Evolutionary conservation across 2,113 vertebrate species (phyloP).

Genomic region (Mola mola): DNA sequence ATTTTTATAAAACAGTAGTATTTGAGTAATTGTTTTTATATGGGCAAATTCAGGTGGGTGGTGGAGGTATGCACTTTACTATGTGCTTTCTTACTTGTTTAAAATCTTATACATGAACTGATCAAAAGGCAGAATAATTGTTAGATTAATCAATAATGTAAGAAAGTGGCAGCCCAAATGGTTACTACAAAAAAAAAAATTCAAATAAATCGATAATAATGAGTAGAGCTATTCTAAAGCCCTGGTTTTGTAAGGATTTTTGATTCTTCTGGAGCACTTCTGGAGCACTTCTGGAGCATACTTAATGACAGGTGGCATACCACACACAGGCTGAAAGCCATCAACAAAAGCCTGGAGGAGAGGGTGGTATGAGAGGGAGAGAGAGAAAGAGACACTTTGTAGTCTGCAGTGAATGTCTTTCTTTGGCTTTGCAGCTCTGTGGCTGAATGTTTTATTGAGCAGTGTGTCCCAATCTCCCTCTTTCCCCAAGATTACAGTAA

Average conservation of each 20-base stretch:
- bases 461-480: slow-evolving; percentile 21
- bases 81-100: too few species aligned
- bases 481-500: slow-evolving; percentile 42
- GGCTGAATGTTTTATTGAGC: slow-evolving; percentile 29
- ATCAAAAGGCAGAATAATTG: too few species aligned
- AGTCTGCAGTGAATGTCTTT: slow-evolving; percentile 30
- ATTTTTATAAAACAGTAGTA: too few species aligned
- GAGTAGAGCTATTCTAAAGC: not conserved
- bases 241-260: slow-evolving; percentile 14
- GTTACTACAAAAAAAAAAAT: too few species aligned
- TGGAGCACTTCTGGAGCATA: slow-evolving; percentile 27
- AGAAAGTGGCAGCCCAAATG: too few species aligned
- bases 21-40: too few species aligned
- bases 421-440: slow-evolving; percentile 31
- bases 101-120: too few species aligned
- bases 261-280: slow-evolving; percentile 1
- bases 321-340: slow-evolving; percentile 50
- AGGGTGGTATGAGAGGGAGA: not conserved
- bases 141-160: too few species aligned
- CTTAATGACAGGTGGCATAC: slow-evolving; percentile 69
- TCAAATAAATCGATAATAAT: too few species aligned
- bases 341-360: slow-evolving; percentile 55
- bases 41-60: too few species aligned
- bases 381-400: slow-evolving; percentile 15
- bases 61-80: too few species aligned